phyloP scores from a whole-genome alignment of 2,888 invertebrate species.

The Chamaedrilus cognettii region DNA sequence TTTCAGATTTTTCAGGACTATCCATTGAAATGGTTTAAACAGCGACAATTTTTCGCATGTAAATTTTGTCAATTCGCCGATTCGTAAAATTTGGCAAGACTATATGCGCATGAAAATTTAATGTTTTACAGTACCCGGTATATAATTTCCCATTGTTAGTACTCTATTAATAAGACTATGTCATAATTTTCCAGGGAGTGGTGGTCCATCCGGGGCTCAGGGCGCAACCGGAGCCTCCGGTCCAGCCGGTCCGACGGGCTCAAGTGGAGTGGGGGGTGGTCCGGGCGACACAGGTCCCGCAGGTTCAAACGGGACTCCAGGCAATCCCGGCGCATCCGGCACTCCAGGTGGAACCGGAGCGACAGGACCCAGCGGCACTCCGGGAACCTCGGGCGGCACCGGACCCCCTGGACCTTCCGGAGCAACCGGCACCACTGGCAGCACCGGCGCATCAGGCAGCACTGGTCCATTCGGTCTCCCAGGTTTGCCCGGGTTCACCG shows the following conservation, averaged over 20 bases:
- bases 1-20: too few species aligned
- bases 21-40: too few species aligned
- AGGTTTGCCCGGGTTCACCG: constrained; percentile 21
- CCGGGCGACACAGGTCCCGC: not conserved
- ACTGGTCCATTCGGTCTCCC: constrained; percentile 10
- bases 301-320: not conserved
- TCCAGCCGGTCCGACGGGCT: constrained; percentile 21
- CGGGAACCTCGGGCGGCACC: constrained; percentile 1
- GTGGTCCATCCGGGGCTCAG: constrained; percentile 24
- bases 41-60: too few species aligned
- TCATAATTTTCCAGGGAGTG: too few species aligned
- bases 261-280: constrained; percentile 19
- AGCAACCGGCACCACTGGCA: constrained; percentile 19
- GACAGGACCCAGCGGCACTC: constrained; percentile 18
- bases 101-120: too few species aligned
- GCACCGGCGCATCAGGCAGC: constrained; percentile 19
- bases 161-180: too few species aligned
- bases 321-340: constrained; percentile 9
- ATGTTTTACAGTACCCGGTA: too few species aligned
- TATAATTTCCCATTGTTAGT: too few species aligned
- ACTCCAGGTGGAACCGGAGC: constrained; percentile 18
- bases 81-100: too few species aligned
- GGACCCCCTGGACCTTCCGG: constrained; percentile 24
- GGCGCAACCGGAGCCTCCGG: constrained; percentile 29
- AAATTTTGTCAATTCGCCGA: too few species aligned